Percentiles rank a stretch among this genome's conserved stretches.
These are phyloP conservation scores for Esperia sulphurella DNA, from an alignment of 2,888 invertebrate genomes.

Conservation along the genomic window DNA sequence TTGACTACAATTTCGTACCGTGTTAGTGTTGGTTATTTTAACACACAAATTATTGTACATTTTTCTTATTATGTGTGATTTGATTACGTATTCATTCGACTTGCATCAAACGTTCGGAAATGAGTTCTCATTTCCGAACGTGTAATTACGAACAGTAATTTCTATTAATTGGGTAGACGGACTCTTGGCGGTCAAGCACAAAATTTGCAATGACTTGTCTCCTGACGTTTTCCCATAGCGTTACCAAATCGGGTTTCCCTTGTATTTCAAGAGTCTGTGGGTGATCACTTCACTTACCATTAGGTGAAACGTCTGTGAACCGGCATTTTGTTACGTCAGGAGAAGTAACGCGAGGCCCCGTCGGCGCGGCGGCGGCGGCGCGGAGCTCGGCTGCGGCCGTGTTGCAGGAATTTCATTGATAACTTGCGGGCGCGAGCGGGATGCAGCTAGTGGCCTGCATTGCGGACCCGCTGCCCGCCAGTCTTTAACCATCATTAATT, in stretches of 20 bases:
- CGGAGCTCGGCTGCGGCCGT: slow-evolving; percentile 36
- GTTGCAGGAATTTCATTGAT: slow-evolving; percentile 72
- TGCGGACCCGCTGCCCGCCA: slow-evolving; percentile 18
- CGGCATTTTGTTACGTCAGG: slow-evolving; percentile 73
- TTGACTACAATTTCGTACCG: neutral
- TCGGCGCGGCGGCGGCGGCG: slow-evolving; percentile 30
- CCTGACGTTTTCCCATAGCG: no score
- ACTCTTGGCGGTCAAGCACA: no score
- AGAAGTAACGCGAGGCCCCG: slow-evolving; percentile 65
- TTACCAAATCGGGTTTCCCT: no score
- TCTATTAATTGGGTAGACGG: slow-evolving; percentile 4
- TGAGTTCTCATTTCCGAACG: slow-evolving; percentile 18
- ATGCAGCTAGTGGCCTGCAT: slow-evolving; percentile 42
- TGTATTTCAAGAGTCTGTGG: no score
- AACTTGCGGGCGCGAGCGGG: slow-evolving; percentile 64
- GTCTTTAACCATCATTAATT: neutral
- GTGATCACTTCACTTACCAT: no score
- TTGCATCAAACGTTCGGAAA: slow-evolving; percentile 12
- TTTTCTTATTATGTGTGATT: neutral
- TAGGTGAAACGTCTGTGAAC: slow-evolving; percentile 34
- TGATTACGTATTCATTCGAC: neutral
- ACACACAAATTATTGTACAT: neutral
- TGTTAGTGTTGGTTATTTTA: neutral
- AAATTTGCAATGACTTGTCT: no score
- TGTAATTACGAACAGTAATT: slow-evolving; percentile 2